Conservation (phyloP, 2,888 invertebrate species). For the Catonia carolina region DNA sequence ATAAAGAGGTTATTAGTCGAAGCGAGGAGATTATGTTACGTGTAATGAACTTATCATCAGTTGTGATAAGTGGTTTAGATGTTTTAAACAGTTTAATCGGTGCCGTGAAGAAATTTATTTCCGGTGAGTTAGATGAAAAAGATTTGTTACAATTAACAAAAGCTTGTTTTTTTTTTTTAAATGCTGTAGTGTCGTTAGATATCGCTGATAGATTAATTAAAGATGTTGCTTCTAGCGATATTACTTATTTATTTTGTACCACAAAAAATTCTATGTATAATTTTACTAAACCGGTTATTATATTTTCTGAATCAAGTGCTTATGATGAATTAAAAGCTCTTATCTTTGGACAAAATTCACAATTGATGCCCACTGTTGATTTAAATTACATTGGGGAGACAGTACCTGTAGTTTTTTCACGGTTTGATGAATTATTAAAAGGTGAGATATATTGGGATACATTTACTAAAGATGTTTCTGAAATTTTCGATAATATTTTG, state of each 20-base stretch:
- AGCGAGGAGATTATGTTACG: slow-evolving; percentile 15
- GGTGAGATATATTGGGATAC: slow-evolving; percentile 14
- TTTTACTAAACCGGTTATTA: slow-evolving; percentile 11
- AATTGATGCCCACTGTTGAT: slow-evolving; percentile 18
- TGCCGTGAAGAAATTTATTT: slow-evolving; percentile 16
- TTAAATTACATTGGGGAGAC: slow-evolving; percentile 12
- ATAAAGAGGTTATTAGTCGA: slow-evolving; percentile 13
- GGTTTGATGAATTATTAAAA: not conserved
- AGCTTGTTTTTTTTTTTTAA: slow-evolving; percentile 21
- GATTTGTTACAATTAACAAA: slow-evolving; percentile 21
- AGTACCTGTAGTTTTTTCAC: not conserved
- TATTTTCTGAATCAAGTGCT: slow-evolving; percentile 15
- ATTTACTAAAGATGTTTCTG: slow-evolving; percentile 3
- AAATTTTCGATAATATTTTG: slow-evolving; percentile 18
- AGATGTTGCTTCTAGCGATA: slow-evolving; percentile 21
- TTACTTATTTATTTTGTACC: slow-evolving; percentile 18
- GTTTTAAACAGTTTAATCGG: slow-evolving; percentile 20
- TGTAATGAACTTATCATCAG: slow-evolving; percentile 21
- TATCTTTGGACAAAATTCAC: slow-evolving; percentile 3
- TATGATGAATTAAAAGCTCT: slow-evolving; percentile 16
- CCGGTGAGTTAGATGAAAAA: slow-evolving; percentile 17
- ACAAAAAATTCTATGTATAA: slow-evolving; percentile 19
- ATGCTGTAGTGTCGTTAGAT: slow-evolving; percentile 18
- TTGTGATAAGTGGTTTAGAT: slow-evolving; percentile 21
- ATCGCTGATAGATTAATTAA: slow-evolving; percentile 18